Percentiles rank a stretch among this genome's conserved stretches.
phyloP scores from a whole-genome alignment of 1,140 invertebrate species.

The Prorops nasuta region DNA sequence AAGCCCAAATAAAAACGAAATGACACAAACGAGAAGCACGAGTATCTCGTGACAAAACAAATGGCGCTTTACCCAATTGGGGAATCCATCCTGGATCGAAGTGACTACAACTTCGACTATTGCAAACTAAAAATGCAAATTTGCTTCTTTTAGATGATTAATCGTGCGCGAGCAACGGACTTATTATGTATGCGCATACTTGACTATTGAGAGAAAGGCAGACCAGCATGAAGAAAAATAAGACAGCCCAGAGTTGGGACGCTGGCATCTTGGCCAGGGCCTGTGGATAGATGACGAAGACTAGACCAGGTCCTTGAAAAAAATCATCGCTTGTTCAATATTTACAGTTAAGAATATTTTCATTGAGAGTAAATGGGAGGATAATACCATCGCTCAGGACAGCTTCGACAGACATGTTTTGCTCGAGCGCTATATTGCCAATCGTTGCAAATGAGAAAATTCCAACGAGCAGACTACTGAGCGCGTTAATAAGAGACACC shows the following conservation, averaged over 20 bases:
- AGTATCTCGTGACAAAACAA: constrained; percentile 84
- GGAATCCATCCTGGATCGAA: constrained; percentile 88
- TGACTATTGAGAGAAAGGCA: constrained; percentile 89
- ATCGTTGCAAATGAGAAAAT: constrained; percentile 86
- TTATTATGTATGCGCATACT: constrained; percentile 56
- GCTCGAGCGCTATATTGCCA: constrained; percentile 81
- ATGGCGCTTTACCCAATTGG: constrained; percentile 75
- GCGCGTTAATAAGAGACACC: constrained; percentile 77
- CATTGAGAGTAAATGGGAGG: too few species aligned
- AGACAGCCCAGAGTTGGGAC: constrained; percentile 78
- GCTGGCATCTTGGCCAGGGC: constrained; percentile 86
- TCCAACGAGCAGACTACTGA: constrained; percentile 81
- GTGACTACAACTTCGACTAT: constrained; percentile 91
- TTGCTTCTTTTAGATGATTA: too few species aligned
- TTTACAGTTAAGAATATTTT: too few species aligned
- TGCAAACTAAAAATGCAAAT: constrained; percentile 69
- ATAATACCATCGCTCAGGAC: constrained; percentile 80
- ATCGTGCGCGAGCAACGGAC: background rate
- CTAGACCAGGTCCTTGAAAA: constrained; percentile 76
- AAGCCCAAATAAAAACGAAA: constrained; percentile 80
- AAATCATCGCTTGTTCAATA: constrained; percentile 43
- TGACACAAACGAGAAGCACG: constrained; percentile 77
- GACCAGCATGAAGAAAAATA: constrained; percentile 90
- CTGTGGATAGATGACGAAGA: constrained; percentile 89
- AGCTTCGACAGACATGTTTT: constrained; percentile 72